phyloP scores from a whole-genome alignment of 30 jellyfish, hydroid and myxozoan genomes.

The Hydra vulgaris region DNA sequence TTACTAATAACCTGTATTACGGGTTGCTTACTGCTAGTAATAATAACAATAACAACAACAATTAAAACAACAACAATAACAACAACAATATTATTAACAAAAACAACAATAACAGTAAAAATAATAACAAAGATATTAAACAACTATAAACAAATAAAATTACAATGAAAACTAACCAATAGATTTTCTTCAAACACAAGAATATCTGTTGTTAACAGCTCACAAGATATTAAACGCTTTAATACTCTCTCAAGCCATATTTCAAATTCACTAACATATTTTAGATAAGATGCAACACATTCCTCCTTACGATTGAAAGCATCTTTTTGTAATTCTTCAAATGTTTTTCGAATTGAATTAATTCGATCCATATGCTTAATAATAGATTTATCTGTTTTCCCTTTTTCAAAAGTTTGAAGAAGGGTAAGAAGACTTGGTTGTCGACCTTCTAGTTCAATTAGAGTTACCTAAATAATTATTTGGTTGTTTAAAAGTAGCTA shows the following conservation, averaged over 20 bases:
- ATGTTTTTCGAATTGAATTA: constrained; percentile 43
- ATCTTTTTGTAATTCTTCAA: constrained; percentile 44
- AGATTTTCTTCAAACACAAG: constrained; percentile 67
- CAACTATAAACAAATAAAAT: no score
- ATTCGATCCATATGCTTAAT: constrained; percentile 45
- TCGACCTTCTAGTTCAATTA: constrained; percentile 79
- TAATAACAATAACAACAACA: no score
- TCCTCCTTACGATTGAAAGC: constrained; percentile 55
- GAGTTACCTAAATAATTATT: constrained; percentile 35
- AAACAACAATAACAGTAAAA: no score
- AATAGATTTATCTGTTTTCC: constrained; percentile 50
- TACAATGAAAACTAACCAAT: constrained; percentile 51
- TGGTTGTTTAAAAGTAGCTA: not conserved
- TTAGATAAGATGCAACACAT: constrained; percentile 55
- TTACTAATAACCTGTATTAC: no score
- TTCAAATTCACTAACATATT: constrained; percentile 58
- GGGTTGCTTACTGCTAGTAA: no score
- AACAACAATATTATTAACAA: no score
- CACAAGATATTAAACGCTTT: constrained; percentile 54
- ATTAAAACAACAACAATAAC: no score
- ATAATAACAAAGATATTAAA: no score
- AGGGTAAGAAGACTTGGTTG: constrained; percentile 66
- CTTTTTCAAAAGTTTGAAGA: constrained; percentile 32
- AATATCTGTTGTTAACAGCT: constrained; percentile 70
- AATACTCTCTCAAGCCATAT: constrained; percentile 52